Evolutionary conservation across 2,888 invertebrate genomes (phyloP), one percentile per base, ranked within the genome.

Genomic region (Pharmacophagus antenor): DNA sequence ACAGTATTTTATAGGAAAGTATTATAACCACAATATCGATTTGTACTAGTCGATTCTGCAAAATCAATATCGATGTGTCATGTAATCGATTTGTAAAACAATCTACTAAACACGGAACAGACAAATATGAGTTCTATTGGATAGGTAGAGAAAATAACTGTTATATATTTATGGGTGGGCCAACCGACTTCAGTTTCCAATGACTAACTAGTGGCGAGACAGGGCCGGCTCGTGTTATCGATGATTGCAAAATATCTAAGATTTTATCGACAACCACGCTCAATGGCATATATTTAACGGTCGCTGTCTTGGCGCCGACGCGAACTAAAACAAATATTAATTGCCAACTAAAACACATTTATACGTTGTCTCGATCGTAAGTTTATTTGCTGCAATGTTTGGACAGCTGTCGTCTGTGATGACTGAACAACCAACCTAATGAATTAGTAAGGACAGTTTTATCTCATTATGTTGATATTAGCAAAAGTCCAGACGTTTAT

Each of bases 251-350:
- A 50, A 49, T 54, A 59, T 53, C 27, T 27, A 18, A 50, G 54
- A 60, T 51, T 50, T 42, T 55, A 59, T 55, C 50, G 18, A 22
- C 49, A 46, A 55, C 18, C 31, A 27, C 31, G 21, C 44, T 52
- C 47, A 23, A 27, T 25, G 42, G 27, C 25, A 44, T 37, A 50
- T 27, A 60, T 50, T 55, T 50, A 60, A 44, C 54, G 15, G 55
- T 51, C 18, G n/a, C 55, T 20, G 59, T 55, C 44, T 42, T 48
- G 48, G 42, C 58, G 37, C 52, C 58, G 58, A 31, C n/a, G 46
- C 22, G 42, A 54, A 50, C 50, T 50, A 50, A 59, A 59, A 59
- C 50, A 55, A 60, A 50, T 55, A 60, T 60, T 50, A 60, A 60
- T 55, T 50, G 46, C 44, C 44, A 50, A 60, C 18, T 27, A 18